Conservation (phyloP, 2,113 vertebrate genomes). For the Haplochromis vanheusdeni region DNA sequence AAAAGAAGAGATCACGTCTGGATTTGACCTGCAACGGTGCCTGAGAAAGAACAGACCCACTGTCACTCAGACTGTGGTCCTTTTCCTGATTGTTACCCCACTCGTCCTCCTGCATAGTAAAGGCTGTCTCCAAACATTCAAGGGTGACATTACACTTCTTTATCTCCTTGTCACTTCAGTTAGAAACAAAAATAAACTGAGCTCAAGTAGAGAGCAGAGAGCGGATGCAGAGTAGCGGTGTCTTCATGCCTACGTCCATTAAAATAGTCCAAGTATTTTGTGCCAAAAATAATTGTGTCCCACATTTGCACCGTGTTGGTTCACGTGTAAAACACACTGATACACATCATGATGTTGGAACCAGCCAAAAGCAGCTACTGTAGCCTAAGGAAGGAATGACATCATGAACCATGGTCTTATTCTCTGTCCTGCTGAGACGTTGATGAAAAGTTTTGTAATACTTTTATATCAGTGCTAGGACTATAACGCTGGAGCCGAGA, state of each 20-base stretch:
- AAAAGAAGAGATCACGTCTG: constrained; percentile 51
- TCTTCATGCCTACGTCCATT: accelerated
- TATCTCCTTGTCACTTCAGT: neutral
- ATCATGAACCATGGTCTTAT: neutral
- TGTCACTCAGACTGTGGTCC: neutral
- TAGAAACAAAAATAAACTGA: neutral
- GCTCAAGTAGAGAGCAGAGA: neutral
- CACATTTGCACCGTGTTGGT: neutral
- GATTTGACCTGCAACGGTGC: constrained; percentile 38
- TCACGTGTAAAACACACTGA: neutral
- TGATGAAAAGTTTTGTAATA: neutral
- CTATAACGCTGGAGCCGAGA: neutral
- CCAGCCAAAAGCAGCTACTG: neutral
- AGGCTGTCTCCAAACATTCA: neutral
- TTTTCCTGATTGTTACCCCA: neutral
- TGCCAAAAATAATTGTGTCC: neutral
- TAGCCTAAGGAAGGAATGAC: neutral
- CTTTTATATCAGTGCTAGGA: neutral
- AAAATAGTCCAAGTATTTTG: neutral
- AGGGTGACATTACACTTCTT: neutral
- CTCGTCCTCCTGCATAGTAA: neutral
- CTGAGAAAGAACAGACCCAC: constrained; percentile 63
- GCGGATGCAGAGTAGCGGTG: neutral
- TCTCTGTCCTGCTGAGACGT: neutral
- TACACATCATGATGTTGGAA: neutral